Conservation (phyloP, 2,113 vertebrate genomes). For the Turdus rufiventris region DNA sequence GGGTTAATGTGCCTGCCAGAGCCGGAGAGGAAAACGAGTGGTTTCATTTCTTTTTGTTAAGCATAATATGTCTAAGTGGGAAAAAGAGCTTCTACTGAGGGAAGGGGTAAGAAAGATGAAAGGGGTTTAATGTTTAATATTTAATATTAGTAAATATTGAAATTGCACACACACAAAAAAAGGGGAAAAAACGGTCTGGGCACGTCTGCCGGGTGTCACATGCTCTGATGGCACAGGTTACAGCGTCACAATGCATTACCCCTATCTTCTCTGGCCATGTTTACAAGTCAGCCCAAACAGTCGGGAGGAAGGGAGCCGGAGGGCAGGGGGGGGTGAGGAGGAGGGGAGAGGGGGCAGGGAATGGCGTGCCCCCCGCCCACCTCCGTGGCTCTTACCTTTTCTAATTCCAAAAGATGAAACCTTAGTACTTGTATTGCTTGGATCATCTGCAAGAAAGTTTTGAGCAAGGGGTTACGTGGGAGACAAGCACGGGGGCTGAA, state of each 20-base stretch:
- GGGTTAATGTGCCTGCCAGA: not conserved
- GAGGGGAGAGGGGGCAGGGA: not conserved
- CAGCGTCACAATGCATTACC: not conserved
- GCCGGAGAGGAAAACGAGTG: not conserved
- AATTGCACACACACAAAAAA: not conserved
- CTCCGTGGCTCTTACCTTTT: conserved; percentile 88
- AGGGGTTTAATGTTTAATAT: not conserved
- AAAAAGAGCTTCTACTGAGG: not conserved
- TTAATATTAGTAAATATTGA: not conserved
- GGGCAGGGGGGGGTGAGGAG: no score
- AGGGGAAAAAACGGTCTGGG: not conserved
- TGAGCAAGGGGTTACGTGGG: conserved; percentile 41
- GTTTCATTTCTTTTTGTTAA: not conserved
- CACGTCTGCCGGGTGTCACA: not conserved
- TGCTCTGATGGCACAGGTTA: conserved; percentile 32
- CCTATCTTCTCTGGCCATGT: not conserved
- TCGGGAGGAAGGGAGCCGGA: no score
- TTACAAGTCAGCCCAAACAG: not conserved
- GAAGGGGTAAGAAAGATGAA: not conserved
- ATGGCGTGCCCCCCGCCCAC: not conserved
- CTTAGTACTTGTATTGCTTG: conserved; percentile 99
- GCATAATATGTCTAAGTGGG: not conserved
- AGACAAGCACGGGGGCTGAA: not conserved
- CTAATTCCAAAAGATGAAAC: conserved; percentile 99
- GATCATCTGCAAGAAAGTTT: conserved; percentile 90